phyloP scores from a whole-genome alignment of 2,797 vertebrate species.

The Catostomus latipinnis region DNA sequence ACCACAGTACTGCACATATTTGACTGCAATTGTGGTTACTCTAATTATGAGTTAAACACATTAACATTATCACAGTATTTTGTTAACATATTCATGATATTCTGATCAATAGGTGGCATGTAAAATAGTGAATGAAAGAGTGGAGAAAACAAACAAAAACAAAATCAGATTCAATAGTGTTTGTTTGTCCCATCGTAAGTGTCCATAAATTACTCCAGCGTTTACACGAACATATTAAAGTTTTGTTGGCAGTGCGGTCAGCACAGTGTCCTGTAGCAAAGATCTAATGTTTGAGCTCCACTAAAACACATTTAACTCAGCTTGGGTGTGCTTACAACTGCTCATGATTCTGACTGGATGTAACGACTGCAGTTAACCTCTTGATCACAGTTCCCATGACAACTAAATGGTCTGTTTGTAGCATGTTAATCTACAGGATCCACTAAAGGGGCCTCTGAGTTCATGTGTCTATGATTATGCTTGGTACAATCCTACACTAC shows the following conservation, averaged over 20 bases:
- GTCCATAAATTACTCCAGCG: background rate
- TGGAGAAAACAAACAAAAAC: background rate
- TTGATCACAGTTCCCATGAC: slow-evolving; percentile 8
- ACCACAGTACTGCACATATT: no score
- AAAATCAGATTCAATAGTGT: background rate
- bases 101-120: no score
- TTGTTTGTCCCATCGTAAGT: background rate
- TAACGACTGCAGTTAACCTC: slow-evolving; percentile 2
- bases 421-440: background rate
- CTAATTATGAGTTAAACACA: no score
- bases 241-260: background rate
- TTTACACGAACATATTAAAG: background rate
- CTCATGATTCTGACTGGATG: background rate
- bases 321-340: background rate
- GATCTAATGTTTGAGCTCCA: background rate
- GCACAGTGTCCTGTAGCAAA: background rate
- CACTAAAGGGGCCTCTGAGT: background rate
- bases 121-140: no score
- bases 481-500: background rate
- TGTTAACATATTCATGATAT: no score
- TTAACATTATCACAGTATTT: no score
- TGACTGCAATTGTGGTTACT: no score
- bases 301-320: background rate
- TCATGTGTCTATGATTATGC: background rate
- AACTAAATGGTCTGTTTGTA: slow-evolving; percentile 8